These are phyloP conservation scores for Fregetta grallaria DNA, from an alignment of 2,113 vertebrate genomes.

Conservation along the genomic window DNA sequence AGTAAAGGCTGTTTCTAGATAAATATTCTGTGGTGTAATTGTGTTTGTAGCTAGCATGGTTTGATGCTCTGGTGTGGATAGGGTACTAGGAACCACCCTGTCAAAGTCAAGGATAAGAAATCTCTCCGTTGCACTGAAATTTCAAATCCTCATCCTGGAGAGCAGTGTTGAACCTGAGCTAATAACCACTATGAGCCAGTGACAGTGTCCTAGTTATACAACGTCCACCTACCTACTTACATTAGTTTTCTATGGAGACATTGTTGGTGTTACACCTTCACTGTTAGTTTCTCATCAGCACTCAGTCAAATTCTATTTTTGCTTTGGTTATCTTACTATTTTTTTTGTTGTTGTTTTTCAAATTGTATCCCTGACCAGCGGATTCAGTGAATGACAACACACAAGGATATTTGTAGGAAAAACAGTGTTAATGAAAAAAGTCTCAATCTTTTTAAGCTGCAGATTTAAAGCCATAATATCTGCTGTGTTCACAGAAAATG, in stretches of 20 bases:
- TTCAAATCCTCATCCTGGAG: slow-evolving; percentile 60
- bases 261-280: slow-evolving; percentile 6
- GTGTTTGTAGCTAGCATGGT: slow-evolving; percentile 65
- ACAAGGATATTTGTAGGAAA: not conserved
- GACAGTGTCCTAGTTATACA: slow-evolving; percentile 54
- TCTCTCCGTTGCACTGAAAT: slow-evolving; percentile 58
- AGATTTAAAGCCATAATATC: slow-evolving; percentile 57
- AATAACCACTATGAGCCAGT: slow-evolving; percentile 45
- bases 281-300: slow-evolving; percentile 10
- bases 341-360: not conserved
- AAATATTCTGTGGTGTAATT: slow-evolving; percentile 58
- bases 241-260: not conserved
- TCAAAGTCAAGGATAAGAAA: slow-evolving; percentile 43
- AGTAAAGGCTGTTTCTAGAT: slow-evolving; percentile 59
- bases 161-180: slow-evolving; percentile 59
- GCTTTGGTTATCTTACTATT: not conserved
- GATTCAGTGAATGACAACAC: not conserved
- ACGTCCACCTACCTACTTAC: not conserved
- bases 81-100: slow-evolving; percentile 19
- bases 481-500: not conserved
- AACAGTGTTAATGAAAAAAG: not conserved
- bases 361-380: not conserved
- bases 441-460: slow-evolving; percentile 2
- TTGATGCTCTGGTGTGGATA: slow-evolving; percentile 53
- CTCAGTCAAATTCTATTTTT: not conserved